A percentile compares a stretch with the other conserved stretches of the same genome.
These are phyloP conservation scores for Cromileptes altivelis DNA, from an alignment of 2,113 vertebrate species.

Conservation along the genomic window DNA sequence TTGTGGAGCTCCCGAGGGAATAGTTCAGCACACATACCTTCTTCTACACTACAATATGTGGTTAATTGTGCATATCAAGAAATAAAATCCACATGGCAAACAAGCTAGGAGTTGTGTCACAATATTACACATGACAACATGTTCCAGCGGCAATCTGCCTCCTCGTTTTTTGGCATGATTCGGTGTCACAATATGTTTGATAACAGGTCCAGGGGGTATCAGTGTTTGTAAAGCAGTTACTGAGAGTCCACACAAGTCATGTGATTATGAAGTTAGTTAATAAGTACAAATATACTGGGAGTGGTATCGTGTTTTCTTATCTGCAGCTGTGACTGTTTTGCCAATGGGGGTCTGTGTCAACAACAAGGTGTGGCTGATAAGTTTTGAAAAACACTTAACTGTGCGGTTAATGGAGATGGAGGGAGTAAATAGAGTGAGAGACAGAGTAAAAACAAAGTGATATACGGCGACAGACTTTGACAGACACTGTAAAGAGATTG, in stretches of 20 bases:
- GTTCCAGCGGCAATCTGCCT: not conserved
- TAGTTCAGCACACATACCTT: not conserved
- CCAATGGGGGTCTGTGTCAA: slow-evolving; percentile 31
- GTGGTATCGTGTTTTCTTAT: slow-evolving; percentile 31
- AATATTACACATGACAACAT: not conserved
- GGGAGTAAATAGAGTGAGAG: not conserved
- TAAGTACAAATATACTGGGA: slow-evolving; percentile 38
- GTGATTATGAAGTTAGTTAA: slow-evolving; percentile 40
- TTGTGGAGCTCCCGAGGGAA: not conserved
- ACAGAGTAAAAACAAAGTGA: not conserved
- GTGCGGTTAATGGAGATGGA: not conserved
- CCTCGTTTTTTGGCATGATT: not conserved
- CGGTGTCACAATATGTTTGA: not conserved
- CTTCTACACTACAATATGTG: slow-evolving; percentile 1
- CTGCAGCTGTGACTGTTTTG: slow-evolving; percentile 40
- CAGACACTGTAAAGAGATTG: not conserved
- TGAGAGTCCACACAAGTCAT: slow-evolving; percentile 27
- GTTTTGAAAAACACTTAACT: slow-evolving; percentile 13
- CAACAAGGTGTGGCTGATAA: slow-evolving; percentile 54
- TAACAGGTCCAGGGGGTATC: slow-evolving; percentile 19
- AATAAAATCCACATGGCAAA: slow-evolving; percentile 7
- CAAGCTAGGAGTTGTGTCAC: not conserved
- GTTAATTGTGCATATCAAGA: slow-evolving; percentile 32
- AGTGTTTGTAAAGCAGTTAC: slow-evolving; percentile 39
- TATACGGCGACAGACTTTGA: not conserved